phyloP scores from a whole-genome alignment of 2,888 invertebrate genomes.

The Eupithecia tripunctaria region DNA sequence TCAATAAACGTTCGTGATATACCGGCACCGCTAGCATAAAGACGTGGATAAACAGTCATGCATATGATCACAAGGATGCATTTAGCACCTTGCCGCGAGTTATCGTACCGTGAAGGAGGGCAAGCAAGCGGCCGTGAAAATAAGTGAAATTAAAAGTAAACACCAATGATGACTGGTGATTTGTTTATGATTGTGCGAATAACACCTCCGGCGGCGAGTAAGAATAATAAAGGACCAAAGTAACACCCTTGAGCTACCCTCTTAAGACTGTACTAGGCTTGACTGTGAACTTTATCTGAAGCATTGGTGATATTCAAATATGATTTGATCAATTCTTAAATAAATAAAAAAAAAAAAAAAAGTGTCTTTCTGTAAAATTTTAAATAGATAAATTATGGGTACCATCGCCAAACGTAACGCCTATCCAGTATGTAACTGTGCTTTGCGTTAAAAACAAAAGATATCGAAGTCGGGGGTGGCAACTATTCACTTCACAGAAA shows the following conservation, averaged over 20 bases:
- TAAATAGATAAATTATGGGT: background rate
- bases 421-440: too few species aligned
- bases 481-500: too few species aligned
- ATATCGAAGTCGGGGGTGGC: too few species aligned
- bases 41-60: conserved; percentile 31
- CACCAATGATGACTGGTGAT: conserved; percentile 32
- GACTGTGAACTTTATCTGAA: background rate
- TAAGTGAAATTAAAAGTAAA: conserved; percentile 34
- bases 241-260: conserved; percentile 6
- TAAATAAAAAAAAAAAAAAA: too few species aligned
- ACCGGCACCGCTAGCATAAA: conserved; percentile 2
- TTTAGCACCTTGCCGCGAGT: conserved; percentile 41
- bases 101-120: conserved; percentile 38
- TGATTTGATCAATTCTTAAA: background rate
- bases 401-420: too few species aligned
- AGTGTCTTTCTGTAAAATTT: too few species aligned
- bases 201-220: background rate
- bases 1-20: background rate
- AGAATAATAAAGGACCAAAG: conserved; percentile 2
- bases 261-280: background rate
- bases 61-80: conserved; percentile 35
- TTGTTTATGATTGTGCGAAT: conserved; percentile 31
- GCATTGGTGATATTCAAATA: background rate
- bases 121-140: conserved; percentile 36
- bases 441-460: too few species aligned